Evolutionary conservation across 2,113 vertebrate genomes (phyloP), one percentile per base, ranked within the genome.

Genomic region (Erythrocercus mccallii): DNA sequence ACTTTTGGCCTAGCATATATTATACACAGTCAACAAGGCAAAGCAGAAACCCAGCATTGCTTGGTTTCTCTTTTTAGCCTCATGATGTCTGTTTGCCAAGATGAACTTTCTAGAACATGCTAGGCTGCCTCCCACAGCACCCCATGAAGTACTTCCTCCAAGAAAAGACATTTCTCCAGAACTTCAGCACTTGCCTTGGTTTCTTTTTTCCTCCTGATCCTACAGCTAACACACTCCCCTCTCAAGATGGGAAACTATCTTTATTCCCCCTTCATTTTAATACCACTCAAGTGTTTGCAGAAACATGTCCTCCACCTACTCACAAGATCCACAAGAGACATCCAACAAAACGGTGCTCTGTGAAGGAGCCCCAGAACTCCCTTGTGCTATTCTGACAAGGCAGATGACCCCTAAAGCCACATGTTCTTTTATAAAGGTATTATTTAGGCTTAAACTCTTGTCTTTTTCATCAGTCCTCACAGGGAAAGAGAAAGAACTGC

Each of bases 61-160:
- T 62, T 85, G 38, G 78, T 96, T 94, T 95, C 93, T 91, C 90
- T 90, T 92, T 94, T 86, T 92, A 96, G 86, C 81, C 53, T 57
- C 54, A 38, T 69, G 79, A 90, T 11, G 9, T 69, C 73, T 82
- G 35, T 25, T 73, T 31, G 42, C 37, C 65, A 69, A 42, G 35
- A 87, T 38, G 87, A 94, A 81, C 84, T 58, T 94, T 92, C 95
- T 84, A 79, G 94, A 97, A 90, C 33, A 8, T 6, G 19, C 71
- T 9, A 81, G 33, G 81, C 77, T 79, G 62, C 74, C 61, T 89
- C 78, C 81, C 81, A 83, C 31, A 8, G 58, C 38, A 20, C 16
- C 51, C 38, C 23, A 16, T 44, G 11, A 68, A 78, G 40, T 11
- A 70, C 62, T 17, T 74, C 40, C 47, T 87, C 33, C 60, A 56